phyloP scores from a whole-genome alignment of 2,797 vertebrate genomes.

The Xenopus petersii region DNA sequence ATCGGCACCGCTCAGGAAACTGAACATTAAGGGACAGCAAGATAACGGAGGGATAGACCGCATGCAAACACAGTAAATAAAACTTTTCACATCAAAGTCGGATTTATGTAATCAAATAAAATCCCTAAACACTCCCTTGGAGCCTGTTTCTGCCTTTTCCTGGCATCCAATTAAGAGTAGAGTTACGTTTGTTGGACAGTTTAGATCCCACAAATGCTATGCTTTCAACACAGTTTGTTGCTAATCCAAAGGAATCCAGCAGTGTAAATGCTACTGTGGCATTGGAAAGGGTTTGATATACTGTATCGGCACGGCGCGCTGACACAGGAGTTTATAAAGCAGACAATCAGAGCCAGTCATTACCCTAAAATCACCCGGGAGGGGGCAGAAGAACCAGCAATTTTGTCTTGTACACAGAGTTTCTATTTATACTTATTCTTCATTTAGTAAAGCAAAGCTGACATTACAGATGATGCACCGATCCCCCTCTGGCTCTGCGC shows the following conservation, averaged over 20 bases:
- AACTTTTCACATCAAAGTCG: neutral
- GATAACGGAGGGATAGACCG: no score
- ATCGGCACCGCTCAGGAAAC: no score
- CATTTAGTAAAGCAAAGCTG: neutral
- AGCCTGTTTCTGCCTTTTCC: slow-evolving; percentile 9
- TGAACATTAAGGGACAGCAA: no score
- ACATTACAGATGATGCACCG: no score
- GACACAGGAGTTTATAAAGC: slow-evolving; percentile 8
- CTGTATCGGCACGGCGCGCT: neutral
- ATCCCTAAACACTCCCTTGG: neutral
- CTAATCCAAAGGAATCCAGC: slow-evolving; percentile 62
- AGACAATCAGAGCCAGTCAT: slow-evolving; percentile 9
- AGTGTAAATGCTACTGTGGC: slow-evolving; percentile 51
- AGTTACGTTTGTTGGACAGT: slow-evolving; percentile 20
- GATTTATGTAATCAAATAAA: slow-evolving; percentile 12
- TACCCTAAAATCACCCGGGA: neutral
- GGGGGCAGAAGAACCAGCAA: neutral
- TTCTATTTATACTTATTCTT: slow-evolving; percentile 1
- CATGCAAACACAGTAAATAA: no score
- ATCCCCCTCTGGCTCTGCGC: no score
- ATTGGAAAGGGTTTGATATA: neutral
- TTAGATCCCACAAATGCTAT: slow-evolving; percentile 50
- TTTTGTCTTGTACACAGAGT: neutral
- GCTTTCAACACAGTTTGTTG: slow-evolving; percentile 60
- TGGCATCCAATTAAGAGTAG: slow-evolving; percentile 14